Conservation (phyloP, 1,140 invertebrate genomes). For the Panulirus ornatus region DNA sequence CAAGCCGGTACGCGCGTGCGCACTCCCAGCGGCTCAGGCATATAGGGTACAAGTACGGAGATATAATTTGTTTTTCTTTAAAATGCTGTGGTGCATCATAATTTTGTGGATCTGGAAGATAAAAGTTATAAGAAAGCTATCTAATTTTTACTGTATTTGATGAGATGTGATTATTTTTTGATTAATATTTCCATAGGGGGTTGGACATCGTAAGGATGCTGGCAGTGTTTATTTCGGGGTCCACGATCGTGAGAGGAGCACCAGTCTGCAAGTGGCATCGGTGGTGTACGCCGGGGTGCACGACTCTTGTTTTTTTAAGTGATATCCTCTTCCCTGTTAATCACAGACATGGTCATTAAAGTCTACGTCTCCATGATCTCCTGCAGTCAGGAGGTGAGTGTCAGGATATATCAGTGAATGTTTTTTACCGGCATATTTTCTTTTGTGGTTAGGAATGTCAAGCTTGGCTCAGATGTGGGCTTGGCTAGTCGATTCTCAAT, state of each 20-base stretch:
- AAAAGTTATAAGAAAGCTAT: too few relatives aligned
- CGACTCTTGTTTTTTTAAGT: constrained; percentile 4
- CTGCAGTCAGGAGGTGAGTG: constrained; percentile 64
- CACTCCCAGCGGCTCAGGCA: constrained; percentile 9
- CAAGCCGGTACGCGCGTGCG: constrained; percentile 46
- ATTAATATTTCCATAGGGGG: not conserved
- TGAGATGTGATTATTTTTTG: not conserved
- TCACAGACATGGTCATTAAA: constrained; percentile 64
- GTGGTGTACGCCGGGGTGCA: constrained; percentile 24
- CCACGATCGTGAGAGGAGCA: constrained; percentile 21
- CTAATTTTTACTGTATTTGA: too few relatives aligned
- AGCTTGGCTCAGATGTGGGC: constrained; percentile 14
- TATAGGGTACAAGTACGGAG: constrained; percentile 1
- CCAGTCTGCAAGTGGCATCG: constrained; percentile 58
- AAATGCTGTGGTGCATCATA: too few relatives aligned
- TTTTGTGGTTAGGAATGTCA: constrained; percentile 43
- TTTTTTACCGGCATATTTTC: not conserved
- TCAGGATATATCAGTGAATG: too few relatives aligned
- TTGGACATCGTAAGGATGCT: constrained; percentile 36
- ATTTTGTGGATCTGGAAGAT: too few relatives aligned
- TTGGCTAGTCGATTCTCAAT: constrained; percentile 32
- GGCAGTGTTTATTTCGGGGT: constrained; percentile 69
- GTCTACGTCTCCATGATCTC: constrained; percentile 62
- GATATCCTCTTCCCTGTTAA: not conserved
- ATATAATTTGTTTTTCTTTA: not conserved